Percentiles rank a stretch among this genome's conserved stretches.
Evolutionary conservation across 2,888 invertebrate genomes (phyloP).

Genomic region (Strigamia maritima): DNA sequence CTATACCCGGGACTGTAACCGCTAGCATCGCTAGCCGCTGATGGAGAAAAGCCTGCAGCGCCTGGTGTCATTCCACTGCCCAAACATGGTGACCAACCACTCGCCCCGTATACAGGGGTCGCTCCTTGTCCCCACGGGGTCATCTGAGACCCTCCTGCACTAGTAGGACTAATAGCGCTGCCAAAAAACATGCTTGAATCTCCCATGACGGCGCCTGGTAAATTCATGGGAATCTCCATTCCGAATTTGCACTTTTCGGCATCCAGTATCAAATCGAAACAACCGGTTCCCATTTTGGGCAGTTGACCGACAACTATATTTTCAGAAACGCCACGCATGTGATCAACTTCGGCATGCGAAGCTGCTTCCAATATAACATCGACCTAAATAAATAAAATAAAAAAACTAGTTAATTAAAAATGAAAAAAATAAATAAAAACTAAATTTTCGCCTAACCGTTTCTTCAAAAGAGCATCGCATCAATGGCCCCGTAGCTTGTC

Average conservation of each 20-base stretch:
- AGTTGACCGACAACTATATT: slow-evolving; percentile 99
- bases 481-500: slow-evolving; percentile 95
- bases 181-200: slow-evolving; percentile 82
- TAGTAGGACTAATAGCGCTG: slow-evolving; percentile 65
- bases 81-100: slow-evolving; percentile 73
- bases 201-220: slow-evolving; percentile 61
- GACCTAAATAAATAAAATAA: slow-evolving; percentile 48
- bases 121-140: slow-evolving; percentile 85
- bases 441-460: slow-evolving; percentile 65
- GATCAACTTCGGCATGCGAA: slow-evolving; percentile 95
- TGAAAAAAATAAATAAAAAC: too few relatives aligned
- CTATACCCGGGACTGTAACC: slow-evolving; percentile 82
- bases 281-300: slow-evolving; percentile 95
- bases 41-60: slow-evolving; percentile 94
- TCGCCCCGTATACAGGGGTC: slow-evolving; percentile 67
- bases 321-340: slow-evolving; percentile 97
- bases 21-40: slow-evolving; percentile 88
- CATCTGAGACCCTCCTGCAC: slow-evolving; percentile 76
- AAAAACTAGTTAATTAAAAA: too few relatives aligned
- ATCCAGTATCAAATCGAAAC: slow-evolving; percentile 93
- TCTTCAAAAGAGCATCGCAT: slow-evolving; percentile 99
- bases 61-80: slow-evolving; percentile 96
- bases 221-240: slow-evolving; percentile 83
- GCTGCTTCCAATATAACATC: slow-evolving; percentile 98
- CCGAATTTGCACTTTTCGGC: slow-evolving; percentile 98